phyloP scores from a whole-genome alignment of 2,888 invertebrate genomes.

The Drosophila bunnanda region DNA sequence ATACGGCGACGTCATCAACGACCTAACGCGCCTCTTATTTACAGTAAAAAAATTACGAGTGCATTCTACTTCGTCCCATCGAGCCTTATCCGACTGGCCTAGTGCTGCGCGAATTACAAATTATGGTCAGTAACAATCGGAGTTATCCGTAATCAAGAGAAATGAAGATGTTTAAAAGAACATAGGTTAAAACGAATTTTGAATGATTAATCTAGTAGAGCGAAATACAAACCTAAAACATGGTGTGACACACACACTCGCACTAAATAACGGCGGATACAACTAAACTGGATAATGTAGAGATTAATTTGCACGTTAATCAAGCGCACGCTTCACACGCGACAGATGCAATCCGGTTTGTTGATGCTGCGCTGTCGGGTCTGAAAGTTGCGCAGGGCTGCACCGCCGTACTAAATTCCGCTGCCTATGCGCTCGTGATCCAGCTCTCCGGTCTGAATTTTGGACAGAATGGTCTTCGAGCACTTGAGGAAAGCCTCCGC shows the following conservation, averaged over 20 bases:
- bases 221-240: constrained; percentile 33
- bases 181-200: constrained; percentile 33
- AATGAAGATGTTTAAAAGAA: constrained; percentile 36
- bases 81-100: constrained; percentile 1
- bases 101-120: constrained; percentile 59
- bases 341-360: constrained; percentile 84
- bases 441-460: constrained; percentile 93
- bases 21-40: constrained; percentile 34
- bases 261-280: constrained; percentile 27
- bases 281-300: constrained; percentile 55
- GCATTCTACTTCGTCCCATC: constrained; percentile 17
- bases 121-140: constrained; percentile 45
- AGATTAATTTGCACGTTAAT: constrained; percentile 60
- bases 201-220: constrained; percentile 57
- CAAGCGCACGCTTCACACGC: constrained; percentile 70
- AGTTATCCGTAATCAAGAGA: constrained; percentile 35
- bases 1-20: constrained; percentile 51
- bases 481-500: constrained; percentile 94
- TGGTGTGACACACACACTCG: constrained; percentile 37
- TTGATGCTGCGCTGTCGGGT: constrained; percentile 83
- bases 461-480: constrained; percentile 92
- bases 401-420: constrained; percentile 89
- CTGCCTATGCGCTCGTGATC: constrained; percentile 93
- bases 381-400: constrained; percentile 83
- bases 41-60: constrained; percentile 41